Percentiles rank a stretch among this genome's conserved stretches.
Conservation (phyloP, 2,888 invertebrate genomes). For the Euproctis similis region DNA sequence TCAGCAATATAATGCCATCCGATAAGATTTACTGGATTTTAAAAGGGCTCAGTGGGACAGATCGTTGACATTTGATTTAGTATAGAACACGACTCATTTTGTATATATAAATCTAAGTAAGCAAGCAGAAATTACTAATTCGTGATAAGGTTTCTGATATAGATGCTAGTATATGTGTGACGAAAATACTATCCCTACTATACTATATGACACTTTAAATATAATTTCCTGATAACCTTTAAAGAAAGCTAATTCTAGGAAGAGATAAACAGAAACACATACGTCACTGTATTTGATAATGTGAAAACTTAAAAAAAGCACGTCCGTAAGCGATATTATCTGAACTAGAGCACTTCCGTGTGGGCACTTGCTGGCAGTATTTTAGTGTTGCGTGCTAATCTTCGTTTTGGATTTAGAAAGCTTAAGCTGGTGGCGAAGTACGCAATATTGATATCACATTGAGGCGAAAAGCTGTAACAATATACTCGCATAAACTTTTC, state of each 20-base stretch:
- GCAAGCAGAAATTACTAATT: not conserved
- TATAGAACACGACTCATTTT: slow-evolving; percentile 13
- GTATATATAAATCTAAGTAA: not conserved
- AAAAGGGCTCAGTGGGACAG: slow-evolving; percentile 25
- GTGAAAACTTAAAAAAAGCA: slow-evolving; percentile 1
- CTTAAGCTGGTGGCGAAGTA: slow-evolving; percentile 47
- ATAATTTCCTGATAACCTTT: too few species aligned
- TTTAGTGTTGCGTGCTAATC: slow-evolving; percentile 46
- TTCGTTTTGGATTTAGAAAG: slow-evolving; percentile 59
- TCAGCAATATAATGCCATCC: slow-evolving; percentile 20
- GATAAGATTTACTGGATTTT: slow-evolving; percentile 24
- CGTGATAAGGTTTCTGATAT: not conserved
- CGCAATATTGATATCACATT: slow-evolving; percentile 49
- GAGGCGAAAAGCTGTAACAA: slow-evolving; percentile 55
- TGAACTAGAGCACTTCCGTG: slow-evolving; percentile 22
- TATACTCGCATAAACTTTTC: slow-evolving; percentile 26
- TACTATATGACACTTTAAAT: too few species aligned
- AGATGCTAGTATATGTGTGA: too few species aligned
- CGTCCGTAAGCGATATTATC: slow-evolving; percentile 15
- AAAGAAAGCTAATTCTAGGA: too few species aligned
- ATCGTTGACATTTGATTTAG: slow-evolving; percentile 23
- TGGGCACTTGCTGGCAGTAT: slow-evolving; percentile 26
- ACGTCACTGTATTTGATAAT: not conserved
- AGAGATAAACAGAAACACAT: slow-evolving; percentile 2
- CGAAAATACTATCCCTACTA: too few species aligned